phyloP scores from a whole-genome alignment of 2,113 vertebrate species.

The Stigmatopora nigra region DNA sequence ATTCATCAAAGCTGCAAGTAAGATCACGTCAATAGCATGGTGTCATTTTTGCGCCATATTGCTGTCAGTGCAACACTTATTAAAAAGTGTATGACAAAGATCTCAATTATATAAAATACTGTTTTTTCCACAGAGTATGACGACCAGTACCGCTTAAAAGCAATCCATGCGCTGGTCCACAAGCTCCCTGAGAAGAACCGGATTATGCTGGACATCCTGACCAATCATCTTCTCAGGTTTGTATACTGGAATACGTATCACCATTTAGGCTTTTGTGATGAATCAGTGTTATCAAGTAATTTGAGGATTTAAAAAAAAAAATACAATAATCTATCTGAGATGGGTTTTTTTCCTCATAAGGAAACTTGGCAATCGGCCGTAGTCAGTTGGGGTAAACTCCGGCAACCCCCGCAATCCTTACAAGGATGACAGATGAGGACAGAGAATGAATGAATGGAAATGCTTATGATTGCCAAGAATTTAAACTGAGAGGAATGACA shows the following conservation, averaged over 20 bases:
- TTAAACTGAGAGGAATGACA: too few species aligned
- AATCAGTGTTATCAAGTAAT: not conserved
- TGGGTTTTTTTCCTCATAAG: too few species aligned
- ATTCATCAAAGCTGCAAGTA: constrained; percentile 95
- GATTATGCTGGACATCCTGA: constrained; percentile 91
- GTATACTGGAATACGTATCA: constrained; percentile 17
- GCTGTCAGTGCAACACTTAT: too few species aligned
- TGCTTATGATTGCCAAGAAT: too few species aligned
- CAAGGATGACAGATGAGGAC: too few species aligned
- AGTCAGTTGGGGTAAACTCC: too few species aligned
- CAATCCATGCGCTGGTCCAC: constrained; percentile 89
- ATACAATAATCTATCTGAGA: too few species aligned
- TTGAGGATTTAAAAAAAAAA: too few species aligned
- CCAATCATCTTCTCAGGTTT: constrained; percentile 88
- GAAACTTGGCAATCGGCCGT: too few species aligned
- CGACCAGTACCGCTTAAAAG: constrained; percentile 90
- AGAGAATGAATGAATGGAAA: too few species aligned
- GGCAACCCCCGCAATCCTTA: too few species aligned
- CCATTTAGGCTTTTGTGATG: not conserved
- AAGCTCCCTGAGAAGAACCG: constrained; percentile 91
- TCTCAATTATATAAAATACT: not conserved
- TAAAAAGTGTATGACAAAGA: too few species aligned
- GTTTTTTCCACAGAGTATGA: constrained; percentile 79
- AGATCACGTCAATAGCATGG: constrained; percentile 53
- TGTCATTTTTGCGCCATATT: not conserved